Conservation (phyloP, 2,113 vertebrate genomes). For the Melozone crissalis region DNA sequence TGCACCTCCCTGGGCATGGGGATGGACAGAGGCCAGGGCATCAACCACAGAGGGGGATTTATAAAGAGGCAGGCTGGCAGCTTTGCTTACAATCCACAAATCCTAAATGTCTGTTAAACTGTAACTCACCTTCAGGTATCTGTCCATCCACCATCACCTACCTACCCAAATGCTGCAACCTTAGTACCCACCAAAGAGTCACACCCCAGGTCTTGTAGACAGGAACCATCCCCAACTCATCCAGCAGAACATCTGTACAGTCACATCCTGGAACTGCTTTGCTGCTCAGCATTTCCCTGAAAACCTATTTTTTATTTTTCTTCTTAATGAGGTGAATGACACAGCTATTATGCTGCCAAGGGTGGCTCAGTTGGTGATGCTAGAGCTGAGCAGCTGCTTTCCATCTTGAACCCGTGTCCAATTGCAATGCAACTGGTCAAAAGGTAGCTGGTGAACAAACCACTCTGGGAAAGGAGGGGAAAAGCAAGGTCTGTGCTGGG, state of each 20-base stretch:
- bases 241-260: background rate
- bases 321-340: background rate
- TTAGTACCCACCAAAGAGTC: background rate
- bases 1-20: background rate
- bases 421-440: background rate
- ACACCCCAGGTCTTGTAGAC: background rate
- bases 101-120: background rate
- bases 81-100: background rate
- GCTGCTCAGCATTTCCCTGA: background rate
- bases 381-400: background rate
- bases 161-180: background rate
- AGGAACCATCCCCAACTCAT: background rate
- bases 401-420: fast-evolving
- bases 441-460: background rate
- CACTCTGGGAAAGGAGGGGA: background rate
- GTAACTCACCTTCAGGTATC: background rate
- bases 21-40: background rate
- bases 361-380: background rate
- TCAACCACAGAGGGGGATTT: fast-evolving
- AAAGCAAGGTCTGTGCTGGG: background rate
- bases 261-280: background rate
- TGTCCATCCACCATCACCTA: background rate
- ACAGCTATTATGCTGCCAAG: fast-evolving
- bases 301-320: background rate
- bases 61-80: background rate